Percentiles rank a stretch among this genome's conserved stretches.
Conservation (phyloP, 2,113 vertebrate genomes). For the Sclerurus mexicanus region DNA sequence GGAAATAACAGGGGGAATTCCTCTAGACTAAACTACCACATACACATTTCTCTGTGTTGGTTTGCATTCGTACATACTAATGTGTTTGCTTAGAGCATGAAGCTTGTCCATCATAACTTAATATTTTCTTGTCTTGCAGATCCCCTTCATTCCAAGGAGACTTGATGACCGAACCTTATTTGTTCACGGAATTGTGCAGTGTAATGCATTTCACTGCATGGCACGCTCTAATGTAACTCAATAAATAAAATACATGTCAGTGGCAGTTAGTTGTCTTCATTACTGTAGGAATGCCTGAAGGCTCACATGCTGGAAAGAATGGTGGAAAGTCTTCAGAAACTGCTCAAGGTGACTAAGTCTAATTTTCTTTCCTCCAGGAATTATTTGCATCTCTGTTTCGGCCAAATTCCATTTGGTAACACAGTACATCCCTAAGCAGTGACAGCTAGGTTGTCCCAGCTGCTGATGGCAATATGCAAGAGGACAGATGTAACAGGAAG, state of each 20-base stretch:
- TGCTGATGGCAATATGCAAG: background rate
- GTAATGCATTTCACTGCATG: background rate
- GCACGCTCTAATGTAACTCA: background rate
- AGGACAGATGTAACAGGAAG: background rate
- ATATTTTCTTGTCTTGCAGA: slow-evolving; percentile 41
- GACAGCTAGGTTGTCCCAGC: background rate
- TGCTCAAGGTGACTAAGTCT: background rate
- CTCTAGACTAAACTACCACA: slow-evolving; percentile 44
- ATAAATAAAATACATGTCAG: slow-evolving; percentile 39
- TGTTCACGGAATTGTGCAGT: background rate
- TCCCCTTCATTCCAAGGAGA: background rate
- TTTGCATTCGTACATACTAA: slow-evolving; percentile 13
- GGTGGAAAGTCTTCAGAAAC: background rate
- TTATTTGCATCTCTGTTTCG: background rate
- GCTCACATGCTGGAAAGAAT: background rate
- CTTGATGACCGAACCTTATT: background rate
- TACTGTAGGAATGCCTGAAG: background rate
- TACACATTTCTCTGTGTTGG: slow-evolving; percentile 5
- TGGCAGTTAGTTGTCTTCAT: background rate
- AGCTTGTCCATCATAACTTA: background rate
- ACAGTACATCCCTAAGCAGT: background rate
- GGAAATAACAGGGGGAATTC: slow-evolving; percentile 54
- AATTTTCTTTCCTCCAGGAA: background rate
- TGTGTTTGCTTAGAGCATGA: background rate
- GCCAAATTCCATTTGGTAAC: background rate